Conservation (phyloP, 2,797 vertebrate genomes). For the Onychomys arenicola region DNA sequence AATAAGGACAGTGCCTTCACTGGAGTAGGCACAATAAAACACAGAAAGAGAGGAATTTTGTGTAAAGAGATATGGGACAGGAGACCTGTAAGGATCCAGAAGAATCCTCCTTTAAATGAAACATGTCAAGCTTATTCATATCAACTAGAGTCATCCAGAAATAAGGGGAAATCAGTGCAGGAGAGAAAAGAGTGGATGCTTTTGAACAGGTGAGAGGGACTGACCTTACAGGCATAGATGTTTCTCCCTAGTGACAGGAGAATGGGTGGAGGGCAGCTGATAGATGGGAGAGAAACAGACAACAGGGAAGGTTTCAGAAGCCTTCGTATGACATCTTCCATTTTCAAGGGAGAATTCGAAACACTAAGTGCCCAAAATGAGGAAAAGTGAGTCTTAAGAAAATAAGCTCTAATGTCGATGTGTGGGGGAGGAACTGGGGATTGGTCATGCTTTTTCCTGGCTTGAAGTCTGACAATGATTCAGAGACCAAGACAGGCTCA, state of each 20-base stretch:
- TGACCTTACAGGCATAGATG: background rate
- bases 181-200: background rate
- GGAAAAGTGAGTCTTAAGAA: background rate
- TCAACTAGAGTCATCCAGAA: background rate
- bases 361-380: background rate
- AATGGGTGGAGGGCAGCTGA: background rate
- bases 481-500: background rate
- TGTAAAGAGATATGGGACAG: background rate
- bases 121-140: background rate
- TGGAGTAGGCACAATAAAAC: background rate
- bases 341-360: constrained; percentile 26
- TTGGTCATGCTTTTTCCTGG: background rate
- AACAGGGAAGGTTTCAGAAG: background rate
- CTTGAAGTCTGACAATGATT: background rate
- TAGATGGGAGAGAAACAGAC: background rate
- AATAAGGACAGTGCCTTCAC: background rate
- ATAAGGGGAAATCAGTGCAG: background rate
- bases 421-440: background rate
- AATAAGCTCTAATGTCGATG: background rate
- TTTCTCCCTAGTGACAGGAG: background rate
- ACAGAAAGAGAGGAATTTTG: constrained; percentile 21
- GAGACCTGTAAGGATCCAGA: background rate
- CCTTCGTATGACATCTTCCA: background rate
- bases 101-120: background rate
- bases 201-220: background rate